These are phyloP conservation scores for Paguma larvata DNA, from an alignment of 2,797 vertebrate species.

Conservation along the genomic window DNA sequence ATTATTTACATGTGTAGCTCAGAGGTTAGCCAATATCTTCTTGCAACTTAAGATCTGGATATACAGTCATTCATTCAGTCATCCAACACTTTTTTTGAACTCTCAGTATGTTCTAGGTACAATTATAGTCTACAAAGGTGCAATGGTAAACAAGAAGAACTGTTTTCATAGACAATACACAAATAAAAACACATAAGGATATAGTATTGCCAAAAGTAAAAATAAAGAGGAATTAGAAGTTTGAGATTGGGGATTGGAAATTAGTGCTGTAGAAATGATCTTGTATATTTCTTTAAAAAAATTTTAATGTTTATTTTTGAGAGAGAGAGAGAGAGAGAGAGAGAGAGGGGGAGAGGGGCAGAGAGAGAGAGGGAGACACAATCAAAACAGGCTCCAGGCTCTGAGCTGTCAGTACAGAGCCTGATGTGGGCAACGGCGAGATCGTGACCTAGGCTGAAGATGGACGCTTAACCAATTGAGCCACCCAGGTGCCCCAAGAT, in stretches of 20 bases:
- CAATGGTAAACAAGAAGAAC: background rate
- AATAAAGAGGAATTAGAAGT: background rate
- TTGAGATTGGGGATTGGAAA: background rate
- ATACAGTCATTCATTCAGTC: background rate
- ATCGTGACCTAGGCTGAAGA: too few relatives aligned
- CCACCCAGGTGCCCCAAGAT: background rate
- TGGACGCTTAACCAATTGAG: too few relatives aligned
- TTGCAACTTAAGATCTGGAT: background rate
- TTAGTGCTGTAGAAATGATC: conserved; percentile 46
- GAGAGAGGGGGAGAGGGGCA: too few relatives aligned
- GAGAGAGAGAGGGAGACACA: too few relatives aligned
- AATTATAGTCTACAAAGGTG: background rate
- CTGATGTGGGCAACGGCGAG: too few relatives aligned
- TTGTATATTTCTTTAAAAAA: background rate
- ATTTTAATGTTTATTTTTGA: too few relatives aligned
- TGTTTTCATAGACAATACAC: background rate
- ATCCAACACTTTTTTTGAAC: background rate
- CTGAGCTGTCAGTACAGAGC: too few relatives aligned
- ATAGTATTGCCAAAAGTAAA: background rate
- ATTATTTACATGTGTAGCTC: background rate
- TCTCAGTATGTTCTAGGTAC: background rate
- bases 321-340: too few relatives aligned
- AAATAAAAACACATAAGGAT: background rate
- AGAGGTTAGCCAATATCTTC: background rate
- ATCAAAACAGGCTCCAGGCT: too few relatives aligned